Conservation (phyloP, 2,888 invertebrate species). For the Netelia inedita region DNA sequence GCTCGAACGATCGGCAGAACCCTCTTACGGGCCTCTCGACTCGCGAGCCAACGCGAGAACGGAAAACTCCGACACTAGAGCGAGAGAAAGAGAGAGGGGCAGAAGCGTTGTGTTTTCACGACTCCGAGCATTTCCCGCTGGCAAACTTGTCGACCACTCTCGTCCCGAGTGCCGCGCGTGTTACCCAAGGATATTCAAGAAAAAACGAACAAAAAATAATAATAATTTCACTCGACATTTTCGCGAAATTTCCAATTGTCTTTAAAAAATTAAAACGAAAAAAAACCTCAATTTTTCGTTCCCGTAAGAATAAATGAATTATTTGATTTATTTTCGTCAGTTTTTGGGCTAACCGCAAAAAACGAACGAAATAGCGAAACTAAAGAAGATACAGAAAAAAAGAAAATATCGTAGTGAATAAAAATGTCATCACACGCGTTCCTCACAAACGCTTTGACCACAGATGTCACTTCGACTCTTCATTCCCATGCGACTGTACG, state of each 20-base stretch:
- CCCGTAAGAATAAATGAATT: no score
- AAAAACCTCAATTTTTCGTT: background rate
- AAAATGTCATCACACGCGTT: background rate
- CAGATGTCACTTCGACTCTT: conserved; percentile 11
- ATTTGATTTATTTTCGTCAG: no score
- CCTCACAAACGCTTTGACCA: background rate
- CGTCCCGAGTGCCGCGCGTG: background rate
- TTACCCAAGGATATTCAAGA: background rate
- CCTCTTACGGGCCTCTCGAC: background rate
- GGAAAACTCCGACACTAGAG: background rate
- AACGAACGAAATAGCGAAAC: no score
- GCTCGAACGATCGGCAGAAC: conserved; percentile 28
- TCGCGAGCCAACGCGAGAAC: background rate
- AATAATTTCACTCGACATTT: background rate
- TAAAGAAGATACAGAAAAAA: no score
- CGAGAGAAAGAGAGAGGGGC: no score
- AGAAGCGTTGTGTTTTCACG: background rate
- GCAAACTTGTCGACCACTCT: background rate
- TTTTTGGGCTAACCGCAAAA: no score
- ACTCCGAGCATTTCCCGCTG: background rate
- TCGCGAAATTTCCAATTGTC: no score
- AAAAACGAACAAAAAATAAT: background rate
- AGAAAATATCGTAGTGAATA: no score
- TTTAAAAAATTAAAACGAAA: background rate
- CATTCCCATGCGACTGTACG: conserved; percentile 5